Conservation (phyloP, 2,888 invertebrate species). For the Polyommatus icarus region DNA sequence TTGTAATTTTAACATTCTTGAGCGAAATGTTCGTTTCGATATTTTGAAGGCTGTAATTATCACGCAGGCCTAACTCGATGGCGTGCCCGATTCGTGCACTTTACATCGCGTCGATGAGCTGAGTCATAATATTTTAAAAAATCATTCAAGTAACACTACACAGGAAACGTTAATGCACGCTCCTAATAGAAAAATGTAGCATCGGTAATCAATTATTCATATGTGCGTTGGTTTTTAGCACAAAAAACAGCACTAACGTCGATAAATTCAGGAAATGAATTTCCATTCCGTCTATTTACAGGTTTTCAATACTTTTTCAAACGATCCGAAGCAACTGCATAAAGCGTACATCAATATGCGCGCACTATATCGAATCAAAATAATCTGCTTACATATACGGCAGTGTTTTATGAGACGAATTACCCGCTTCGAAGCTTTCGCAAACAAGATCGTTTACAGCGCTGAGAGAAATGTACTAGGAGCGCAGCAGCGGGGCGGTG, state of each 20-base stretch:
- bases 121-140: not conserved
- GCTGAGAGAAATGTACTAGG: constrained; percentile 48
- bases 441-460: constrained; percentile 53
- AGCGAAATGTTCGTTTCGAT: not conserved
- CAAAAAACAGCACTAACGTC: constrained; percentile 21
- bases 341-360: constrained; percentile 29
- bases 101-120: not conserved
- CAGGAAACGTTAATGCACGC: not conserved
- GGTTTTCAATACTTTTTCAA: constrained; percentile 23
- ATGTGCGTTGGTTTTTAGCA: constrained; percentile 13
- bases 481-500: constrained; percentile 42
- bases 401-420: constrained; percentile 43
- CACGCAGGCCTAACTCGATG: constrained; percentile 2
- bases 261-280: constrained; percentile 25
- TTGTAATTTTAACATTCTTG: not conserved
- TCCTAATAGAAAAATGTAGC: not conserved
- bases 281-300: constrained; percentile 25
- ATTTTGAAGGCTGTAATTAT: constrained; percentile 1
- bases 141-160: not conserved
- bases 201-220: constrained; percentile 25
- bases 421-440: constrained; percentile 45
- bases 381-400: constrained; percentile 42
- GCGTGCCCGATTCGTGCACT: not conserved
- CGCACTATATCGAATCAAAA: constrained; percentile 35
- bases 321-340: constrained; percentile 20